phyloP scores from a whole-genome alignment of 2,797 vertebrate species.

The Pangasius mekongensis region DNA sequence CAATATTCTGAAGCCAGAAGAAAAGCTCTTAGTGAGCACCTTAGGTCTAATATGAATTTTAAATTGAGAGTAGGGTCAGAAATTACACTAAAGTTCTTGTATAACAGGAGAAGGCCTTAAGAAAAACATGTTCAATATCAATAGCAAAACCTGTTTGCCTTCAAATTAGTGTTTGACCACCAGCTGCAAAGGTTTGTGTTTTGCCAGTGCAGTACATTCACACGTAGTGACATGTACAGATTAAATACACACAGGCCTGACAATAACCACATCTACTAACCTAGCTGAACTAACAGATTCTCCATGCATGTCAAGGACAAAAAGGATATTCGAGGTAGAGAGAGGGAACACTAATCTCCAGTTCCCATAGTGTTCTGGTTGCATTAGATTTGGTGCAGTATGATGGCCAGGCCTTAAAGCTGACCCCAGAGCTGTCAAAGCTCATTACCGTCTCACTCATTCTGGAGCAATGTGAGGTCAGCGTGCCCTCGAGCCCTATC shows the following conservation, averaged over 20 bases:
- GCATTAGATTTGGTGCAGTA: slow-evolving; percentile 51
- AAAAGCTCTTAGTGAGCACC: slow-evolving; percentile 6
- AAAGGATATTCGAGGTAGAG: slow-evolving; percentile 26
- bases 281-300: slow-evolving; percentile 30
- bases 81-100: not conserved
- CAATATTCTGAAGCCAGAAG: not conserved
- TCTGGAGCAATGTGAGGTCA: slow-evolving; percentile 47
- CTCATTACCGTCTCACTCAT: slow-evolving; percentile 49
- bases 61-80: not conserved
- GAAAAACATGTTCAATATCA: not conserved
- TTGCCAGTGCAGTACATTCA: not conserved
- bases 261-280: slow-evolving; percentile 22
- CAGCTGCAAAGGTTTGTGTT: not conserved
- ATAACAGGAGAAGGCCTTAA: not conserved
- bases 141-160: not conserved
- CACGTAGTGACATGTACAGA: slow-evolving; percentile 10
- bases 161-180: not conserved
- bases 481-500: slow-evolving; percentile 43
- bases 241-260: slow-evolving; percentile 17
- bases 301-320: slow-evolving; percentile 34
- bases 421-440: slow-evolving; percentile 56
- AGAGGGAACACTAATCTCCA: slow-evolving; percentile 41
- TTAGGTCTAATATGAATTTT: slow-evolving; percentile 10
- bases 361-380: slow-evolving; percentile 55
- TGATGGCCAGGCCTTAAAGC: slow-evolving; percentile 55